Percentiles rank a stretch among this genome's conserved stretches.
Conservation (phyloP, 2,797 vertebrate species). For the Propithecus deckenii region DNA sequence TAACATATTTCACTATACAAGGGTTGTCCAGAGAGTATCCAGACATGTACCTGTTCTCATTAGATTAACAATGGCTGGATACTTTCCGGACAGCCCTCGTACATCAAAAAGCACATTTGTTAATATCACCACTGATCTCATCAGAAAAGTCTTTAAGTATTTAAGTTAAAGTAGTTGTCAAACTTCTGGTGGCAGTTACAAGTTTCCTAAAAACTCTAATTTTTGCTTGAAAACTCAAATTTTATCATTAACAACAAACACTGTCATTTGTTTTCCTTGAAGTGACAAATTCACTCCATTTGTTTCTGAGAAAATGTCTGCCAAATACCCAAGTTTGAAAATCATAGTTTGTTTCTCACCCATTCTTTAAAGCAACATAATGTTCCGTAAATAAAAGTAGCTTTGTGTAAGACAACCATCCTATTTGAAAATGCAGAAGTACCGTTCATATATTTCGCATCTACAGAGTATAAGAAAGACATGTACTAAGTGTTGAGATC, state of each 20-base stretch:
- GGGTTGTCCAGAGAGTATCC: too few relatives aligned
- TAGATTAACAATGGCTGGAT: too few relatives aligned
- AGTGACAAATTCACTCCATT: slow-evolving; percentile 6
- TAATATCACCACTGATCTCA: neutral
- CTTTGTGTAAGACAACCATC: neutral
- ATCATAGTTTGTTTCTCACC: neutral
- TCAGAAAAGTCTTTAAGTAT: neutral
- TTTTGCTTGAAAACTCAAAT: slow-evolving; percentile 34
- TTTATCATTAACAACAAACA: slow-evolving; percentile 46
- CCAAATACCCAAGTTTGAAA: slow-evolving; percentile 27
- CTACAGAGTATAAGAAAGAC: neutral
- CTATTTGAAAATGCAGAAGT: neutral
- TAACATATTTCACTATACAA: neutral
- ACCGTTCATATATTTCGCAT: neutral
- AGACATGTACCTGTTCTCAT: too few relatives aligned
- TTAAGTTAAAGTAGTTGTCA: neutral
- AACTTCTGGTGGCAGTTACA: neutral
- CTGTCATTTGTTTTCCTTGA: neutral
- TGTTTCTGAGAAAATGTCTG: neutral
- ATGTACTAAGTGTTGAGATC: neutral
- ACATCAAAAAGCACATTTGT: neutral
- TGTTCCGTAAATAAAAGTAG: neutral
- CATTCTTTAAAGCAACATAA: neutral
- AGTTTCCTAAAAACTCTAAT: slow-evolving; percentile 45
- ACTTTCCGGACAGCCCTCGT: too few relatives aligned